Percentiles rank a stretch among this genome's conserved stretches.
These are phyloP conservation scores for Catajapyx aquilonaris DNA, from an alignment of 1,140 invertebrate species.

Conservation along the genomic window DNA sequence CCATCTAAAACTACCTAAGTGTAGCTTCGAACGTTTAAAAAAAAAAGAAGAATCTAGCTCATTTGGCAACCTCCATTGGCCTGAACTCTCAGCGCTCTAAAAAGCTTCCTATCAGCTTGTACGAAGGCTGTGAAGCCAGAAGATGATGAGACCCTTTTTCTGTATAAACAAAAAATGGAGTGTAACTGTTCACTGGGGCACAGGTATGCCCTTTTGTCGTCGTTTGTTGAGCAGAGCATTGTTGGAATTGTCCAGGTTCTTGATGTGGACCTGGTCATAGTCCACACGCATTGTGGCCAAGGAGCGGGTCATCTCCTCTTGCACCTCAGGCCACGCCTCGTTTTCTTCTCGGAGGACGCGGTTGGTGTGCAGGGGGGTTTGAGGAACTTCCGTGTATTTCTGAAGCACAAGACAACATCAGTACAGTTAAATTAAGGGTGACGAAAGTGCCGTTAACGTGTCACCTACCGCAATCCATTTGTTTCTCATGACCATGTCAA, in stretches of 20 bases:
- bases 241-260: slow-evolving; percentile 72
- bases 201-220: slow-evolving; percentile 31
- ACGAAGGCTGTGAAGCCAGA: too few relatives aligned
- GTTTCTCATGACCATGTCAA: slow-evolving; percentile 74
- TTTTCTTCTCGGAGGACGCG: slow-evolving; percentile 70
- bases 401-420: slow-evolving; percentile 18
- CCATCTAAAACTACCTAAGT: too few relatives aligned
- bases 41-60: too few relatives aligned
- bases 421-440: slow-evolving; percentile 5
- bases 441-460: too few relatives aligned
- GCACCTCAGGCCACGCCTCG: slow-evolving; percentile 85
- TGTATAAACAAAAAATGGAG: too few relatives aligned
- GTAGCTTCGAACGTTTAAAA: too few relatives aligned
- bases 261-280: slow-evolving; percentile 75
- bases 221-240: slow-evolving; percentile 79
- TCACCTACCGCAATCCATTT: slow-evolving; percentile 77
- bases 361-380: slow-evolving; percentile 78
- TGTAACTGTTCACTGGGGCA: too few relatives aligned
- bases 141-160: too few relatives aligned
- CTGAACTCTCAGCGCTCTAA: too few relatives aligned
- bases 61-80: too few relatives aligned
- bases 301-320: slow-evolving; percentile 95
- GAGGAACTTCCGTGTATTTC: slow-evolving; percentile 73
- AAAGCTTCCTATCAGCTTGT: too few relatives aligned
- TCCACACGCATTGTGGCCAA: slow-evolving; percentile 91